Evolutionary conservation across 92 coral and sea anemone genomes (phyloP).

Genomic region (Umimayanthus kanabou): DNA sequence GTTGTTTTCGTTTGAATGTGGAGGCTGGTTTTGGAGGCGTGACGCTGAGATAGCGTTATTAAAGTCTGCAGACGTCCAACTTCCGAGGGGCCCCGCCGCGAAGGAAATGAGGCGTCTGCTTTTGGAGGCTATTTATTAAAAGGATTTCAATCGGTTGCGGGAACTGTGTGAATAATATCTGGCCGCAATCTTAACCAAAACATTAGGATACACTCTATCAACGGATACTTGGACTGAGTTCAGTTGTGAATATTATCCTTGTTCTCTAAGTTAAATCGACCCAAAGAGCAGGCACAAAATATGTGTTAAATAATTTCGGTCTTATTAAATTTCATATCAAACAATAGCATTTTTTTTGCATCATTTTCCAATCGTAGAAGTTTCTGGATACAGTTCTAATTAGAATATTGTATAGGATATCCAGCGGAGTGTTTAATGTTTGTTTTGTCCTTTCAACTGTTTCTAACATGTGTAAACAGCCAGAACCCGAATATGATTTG

Average conservation of each 20-base stretch:
- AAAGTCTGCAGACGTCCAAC: too few species aligned
- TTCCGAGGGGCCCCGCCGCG: too few species aligned
- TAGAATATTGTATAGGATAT: background rate
- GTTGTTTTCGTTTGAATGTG: too few species aligned
- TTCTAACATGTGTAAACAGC: slow-evolving; percentile 18
- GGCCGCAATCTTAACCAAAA: background rate
- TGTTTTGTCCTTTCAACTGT: background rate
- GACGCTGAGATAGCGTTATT: too few species aligned
- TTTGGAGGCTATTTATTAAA: too few species aligned
- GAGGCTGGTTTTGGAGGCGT: too few species aligned
- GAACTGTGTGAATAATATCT: background rate
- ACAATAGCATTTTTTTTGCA: background rate
- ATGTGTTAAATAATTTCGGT: background rate
- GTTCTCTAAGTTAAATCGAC: background rate
- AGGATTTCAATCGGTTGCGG: background rate
- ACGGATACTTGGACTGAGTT: background rate
- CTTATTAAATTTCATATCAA: too few species aligned
- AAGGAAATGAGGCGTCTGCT: too few species aligned
- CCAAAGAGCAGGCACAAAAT: background rate
- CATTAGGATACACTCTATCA: background rate
- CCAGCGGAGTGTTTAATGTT: background rate
- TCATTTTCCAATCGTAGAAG: background rate
- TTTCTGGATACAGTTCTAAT: background rate
- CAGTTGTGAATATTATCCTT: background rate
- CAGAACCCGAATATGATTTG: background rate